phyloP scores from a whole-genome alignment of 2,113 vertebrate genomes.

The Turnix velox region DNA sequence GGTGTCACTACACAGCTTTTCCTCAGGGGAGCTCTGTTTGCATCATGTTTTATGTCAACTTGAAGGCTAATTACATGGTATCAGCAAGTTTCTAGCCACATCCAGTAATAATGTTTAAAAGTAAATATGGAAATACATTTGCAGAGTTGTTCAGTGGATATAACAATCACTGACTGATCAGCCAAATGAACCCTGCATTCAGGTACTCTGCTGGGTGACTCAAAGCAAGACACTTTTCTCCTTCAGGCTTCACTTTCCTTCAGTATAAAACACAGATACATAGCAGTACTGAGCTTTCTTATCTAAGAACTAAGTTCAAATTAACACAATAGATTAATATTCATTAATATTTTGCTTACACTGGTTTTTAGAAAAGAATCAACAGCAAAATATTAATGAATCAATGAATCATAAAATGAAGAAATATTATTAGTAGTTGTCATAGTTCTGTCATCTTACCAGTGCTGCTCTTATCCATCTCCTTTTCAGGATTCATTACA shows the following conservation, averaged over 20 bases:
- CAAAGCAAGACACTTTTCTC: background rate
- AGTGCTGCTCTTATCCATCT: background rate
- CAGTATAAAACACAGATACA: background rate
- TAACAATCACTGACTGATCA: background rate
- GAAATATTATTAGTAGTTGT: background rate
- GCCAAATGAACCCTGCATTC: background rate
- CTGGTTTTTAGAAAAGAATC: background rate
- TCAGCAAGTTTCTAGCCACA: background rate
- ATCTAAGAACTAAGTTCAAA: background rate
- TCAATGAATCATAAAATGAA: background rate
- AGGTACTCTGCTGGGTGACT: background rate
- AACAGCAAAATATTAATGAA: background rate
- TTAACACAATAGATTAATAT: background rate
- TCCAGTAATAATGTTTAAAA: background rate
- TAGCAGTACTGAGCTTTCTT: background rate
- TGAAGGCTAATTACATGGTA: background rate
- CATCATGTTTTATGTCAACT: background rate
- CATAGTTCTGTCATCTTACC: background rate
- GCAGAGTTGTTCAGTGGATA: background rate
- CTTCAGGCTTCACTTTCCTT: background rate
- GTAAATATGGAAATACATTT: background rate
- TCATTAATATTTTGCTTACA: background rate
- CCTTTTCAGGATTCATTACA: conserved; percentile 86
- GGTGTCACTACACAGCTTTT: background rate
- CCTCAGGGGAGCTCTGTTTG: background rate